These are phyloP conservation scores for Eriosoma lanigerum DNA, from an alignment of 1,140 invertebrate species.

Conservation along the genomic window DNA sequence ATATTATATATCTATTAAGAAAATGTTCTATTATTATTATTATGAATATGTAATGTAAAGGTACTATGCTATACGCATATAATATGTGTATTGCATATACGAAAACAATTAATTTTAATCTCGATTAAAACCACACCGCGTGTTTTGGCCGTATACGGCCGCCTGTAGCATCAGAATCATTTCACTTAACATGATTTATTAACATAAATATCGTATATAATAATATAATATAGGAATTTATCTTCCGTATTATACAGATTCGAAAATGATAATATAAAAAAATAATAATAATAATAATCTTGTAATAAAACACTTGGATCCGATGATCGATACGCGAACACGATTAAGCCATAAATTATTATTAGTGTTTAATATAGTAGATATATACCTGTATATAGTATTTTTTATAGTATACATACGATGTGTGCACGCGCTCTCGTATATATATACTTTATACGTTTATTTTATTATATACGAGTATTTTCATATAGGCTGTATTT, in stretches of 20 bases:
- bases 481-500: too few species aligned
- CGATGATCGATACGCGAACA: conserved; percentile 39
- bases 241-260: not conserved
- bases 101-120: conserved; percentile 19
- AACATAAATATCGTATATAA: not conserved
- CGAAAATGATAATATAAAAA: conserved; percentile 6
- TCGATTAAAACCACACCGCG: conserved; percentile 18
- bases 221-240: too few species aligned
- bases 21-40: too few species aligned
- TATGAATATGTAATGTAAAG: too few species aligned
- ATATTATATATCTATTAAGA: too few species aligned
- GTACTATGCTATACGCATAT: too few species aligned
- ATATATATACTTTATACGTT: not conserved
- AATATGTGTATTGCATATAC: not conserved
- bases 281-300: not conserved
- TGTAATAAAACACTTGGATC: conserved; percentile 21
- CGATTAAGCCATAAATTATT: conserved; percentile 44
- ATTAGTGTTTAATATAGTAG: conserved; percentile 4
- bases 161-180: not conserved
- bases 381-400: not conserved
- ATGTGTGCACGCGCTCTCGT: not conserved
- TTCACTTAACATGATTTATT: conserved; percentile 43
- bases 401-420: not conserved
- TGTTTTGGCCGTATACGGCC: not conserved
- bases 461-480: too few species aligned